A percentile compares a stretch with the other conserved stretches of the same genome.
phyloP scores from a whole-genome alignment of 2,797 vertebrate genomes.

The Rallus crepitans region DNA sequence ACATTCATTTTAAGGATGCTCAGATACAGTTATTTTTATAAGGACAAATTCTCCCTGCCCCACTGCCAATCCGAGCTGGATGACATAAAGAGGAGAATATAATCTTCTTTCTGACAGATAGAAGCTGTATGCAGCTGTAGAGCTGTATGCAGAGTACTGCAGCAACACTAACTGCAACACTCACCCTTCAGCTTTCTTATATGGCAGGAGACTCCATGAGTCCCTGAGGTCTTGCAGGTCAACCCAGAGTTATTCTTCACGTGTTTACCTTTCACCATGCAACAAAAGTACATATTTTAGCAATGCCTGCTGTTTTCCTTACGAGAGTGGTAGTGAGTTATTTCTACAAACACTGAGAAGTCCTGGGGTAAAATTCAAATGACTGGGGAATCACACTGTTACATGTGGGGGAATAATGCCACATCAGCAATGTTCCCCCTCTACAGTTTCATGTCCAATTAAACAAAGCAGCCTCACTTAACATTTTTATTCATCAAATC shows the following conservation, averaged over 20 bases:
- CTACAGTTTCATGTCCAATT: background rate
- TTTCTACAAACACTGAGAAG: background rate
- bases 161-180: background rate
- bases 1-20: constrained; percentile 28
- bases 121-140: background rate
- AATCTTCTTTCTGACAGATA: constrained; percentile 20
- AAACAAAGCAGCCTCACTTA: background rate
- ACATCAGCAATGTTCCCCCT: background rate
- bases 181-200: background rate
- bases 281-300: background rate
- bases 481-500: background rate
- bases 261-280: background rate
- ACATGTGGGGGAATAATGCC: background rate
- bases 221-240: background rate
- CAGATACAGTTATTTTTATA: constrained; percentile 38
- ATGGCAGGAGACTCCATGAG: background rate
- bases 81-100: background rate
- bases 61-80: background rate
- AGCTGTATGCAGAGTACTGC: background rate
- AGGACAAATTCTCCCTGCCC: constrained; percentile 22
- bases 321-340: background rate
- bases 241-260: background rate
- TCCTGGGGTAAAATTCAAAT: background rate
- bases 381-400: background rate
- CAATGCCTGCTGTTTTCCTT: background rate